Conservation (phyloP, 2,797 vertebrate species). For the Manis javanica region DNA sequence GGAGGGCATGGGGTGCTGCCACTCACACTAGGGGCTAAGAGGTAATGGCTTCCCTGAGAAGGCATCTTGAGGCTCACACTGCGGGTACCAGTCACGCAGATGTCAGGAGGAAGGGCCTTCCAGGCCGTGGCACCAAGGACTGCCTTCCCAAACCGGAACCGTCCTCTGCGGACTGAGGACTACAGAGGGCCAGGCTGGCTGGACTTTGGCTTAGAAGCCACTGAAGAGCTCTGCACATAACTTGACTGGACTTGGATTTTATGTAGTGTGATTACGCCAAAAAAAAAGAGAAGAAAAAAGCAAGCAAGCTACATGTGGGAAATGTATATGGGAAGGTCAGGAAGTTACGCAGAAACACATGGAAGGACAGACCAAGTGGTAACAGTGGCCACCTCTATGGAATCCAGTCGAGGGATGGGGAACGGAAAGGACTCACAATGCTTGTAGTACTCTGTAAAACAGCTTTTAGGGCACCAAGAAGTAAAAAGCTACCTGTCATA, state of each 20-base stretch:
- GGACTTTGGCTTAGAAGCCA: background rate
- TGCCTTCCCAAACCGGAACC: background rate
- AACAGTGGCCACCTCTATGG: no score
- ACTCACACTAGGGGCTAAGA: background rate
- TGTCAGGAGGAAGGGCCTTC: background rate
- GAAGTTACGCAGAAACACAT: background rate
- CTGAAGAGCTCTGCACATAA: background rate
- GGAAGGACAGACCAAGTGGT: background rate
- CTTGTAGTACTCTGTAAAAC: background rate
- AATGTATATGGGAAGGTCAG: background rate
- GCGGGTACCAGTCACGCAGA: no score
- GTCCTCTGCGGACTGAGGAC: background rate
- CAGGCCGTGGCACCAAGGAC: background rate
- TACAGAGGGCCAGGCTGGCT: background rate
- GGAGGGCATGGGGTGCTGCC: background rate
- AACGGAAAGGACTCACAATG: background rate
- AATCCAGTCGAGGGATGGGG: background rate
- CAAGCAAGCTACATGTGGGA: background rate
- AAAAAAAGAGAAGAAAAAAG: background rate
- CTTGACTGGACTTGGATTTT: background rate
- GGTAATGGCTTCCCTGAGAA: background rate
- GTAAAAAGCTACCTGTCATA: background rate
- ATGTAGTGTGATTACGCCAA: background rate
- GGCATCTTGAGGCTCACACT: background rate
- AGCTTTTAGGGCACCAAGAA: background rate